Evolutionary conservation across 2,113 vertebrate species (phyloP).

Genomic region (Pardalotus punctatus): DNA sequence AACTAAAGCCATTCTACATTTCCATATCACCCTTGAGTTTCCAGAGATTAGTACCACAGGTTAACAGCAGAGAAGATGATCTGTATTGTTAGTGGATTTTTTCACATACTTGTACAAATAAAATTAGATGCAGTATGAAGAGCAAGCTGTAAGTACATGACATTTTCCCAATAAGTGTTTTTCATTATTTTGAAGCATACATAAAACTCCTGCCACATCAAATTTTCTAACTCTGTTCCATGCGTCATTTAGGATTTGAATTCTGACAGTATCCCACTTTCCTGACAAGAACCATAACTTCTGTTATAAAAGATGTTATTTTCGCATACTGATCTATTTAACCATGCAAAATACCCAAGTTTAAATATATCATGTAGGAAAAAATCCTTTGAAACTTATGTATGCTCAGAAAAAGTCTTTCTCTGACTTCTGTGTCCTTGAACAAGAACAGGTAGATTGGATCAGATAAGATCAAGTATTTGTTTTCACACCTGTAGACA

Average conservation of each 20-base stretch:
- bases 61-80: constrained; percentile 19
- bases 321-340: neutral
- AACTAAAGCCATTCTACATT: constrained; percentile 42
- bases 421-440: neutral
- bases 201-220: neutral
- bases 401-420: neutral
- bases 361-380: neutral
- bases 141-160: constrained; percentile 34
- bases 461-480: neutral
- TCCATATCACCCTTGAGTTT: neutral
- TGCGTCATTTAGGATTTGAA: neutral
- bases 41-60: constrained; percentile 34
- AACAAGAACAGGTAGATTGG: neutral
- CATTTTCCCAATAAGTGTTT: constrained; percentile 59
- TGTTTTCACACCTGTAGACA: neutral
- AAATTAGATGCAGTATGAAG: constrained; percentile 44
- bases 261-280: neutral
- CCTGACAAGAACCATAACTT: neutral
- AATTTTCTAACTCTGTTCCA: neutral
- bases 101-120: constrained; percentile 49
- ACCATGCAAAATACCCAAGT: neutral
- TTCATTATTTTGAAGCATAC: constrained; percentile 48
- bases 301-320: neutral
- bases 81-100: constrained; percentile 30
- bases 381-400: neutral